Evolutionary conservation across 2,113 vertebrate genomes (phyloP).

Genomic region (Proteles cristata): DNA sequence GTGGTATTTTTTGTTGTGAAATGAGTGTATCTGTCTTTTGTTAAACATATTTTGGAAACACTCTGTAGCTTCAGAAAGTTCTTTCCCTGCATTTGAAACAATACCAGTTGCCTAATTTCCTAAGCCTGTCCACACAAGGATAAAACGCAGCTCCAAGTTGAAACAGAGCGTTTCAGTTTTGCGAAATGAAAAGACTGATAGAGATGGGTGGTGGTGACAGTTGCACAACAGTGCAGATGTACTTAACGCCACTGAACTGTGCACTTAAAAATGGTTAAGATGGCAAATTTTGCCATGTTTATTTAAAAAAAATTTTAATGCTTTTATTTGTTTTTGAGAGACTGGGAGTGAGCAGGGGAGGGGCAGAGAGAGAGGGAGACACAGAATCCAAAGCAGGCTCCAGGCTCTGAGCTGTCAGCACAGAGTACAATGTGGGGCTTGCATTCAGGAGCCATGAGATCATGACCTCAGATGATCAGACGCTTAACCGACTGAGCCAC

Average conservation of each 20-base stretch:
- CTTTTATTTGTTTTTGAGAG: no score
- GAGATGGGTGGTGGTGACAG: not conserved
- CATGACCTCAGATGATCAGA: no score
- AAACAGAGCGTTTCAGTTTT: not conserved
- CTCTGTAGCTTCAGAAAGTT: not conserved
- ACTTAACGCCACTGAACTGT: not conserved
- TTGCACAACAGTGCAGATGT: no score
- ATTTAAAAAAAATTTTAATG: not conserved
- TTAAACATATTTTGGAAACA: not conserved
- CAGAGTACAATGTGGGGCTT: no score
- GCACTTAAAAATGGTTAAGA: not conserved
- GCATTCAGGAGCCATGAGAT: no score
- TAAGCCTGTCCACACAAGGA: not conserved
- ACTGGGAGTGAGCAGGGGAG: no score
- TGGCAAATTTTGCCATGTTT: no score
- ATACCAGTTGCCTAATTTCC: not conserved
- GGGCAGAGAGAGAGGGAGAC: no score
- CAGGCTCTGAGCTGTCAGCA: no score
- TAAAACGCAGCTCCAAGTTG: not conserved
- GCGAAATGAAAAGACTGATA: not conserved
- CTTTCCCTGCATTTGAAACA: not conserved
- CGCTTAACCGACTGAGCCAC: no score
- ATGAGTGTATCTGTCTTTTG: conserved; percentile 1
- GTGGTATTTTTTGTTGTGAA: not conserved
- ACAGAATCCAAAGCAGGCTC: no score